Evolutionary conservation across 2,797 vertebrate species (phyloP).

Genomic region (Microchirus variegatus): DNA sequence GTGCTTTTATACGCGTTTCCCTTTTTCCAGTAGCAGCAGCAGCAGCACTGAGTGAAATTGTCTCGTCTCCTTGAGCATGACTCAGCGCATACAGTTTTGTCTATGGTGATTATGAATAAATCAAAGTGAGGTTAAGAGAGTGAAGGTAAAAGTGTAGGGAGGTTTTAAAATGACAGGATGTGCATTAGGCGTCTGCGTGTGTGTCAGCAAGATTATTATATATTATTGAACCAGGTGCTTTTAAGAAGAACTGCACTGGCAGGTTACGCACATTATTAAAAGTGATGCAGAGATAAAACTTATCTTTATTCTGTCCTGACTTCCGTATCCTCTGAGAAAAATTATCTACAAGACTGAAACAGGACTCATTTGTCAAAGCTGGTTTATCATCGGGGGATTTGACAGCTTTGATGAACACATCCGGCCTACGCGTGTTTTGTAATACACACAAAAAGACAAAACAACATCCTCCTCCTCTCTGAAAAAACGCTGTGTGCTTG

Average conservation of each 20-base stretch:
- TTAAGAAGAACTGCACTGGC: too few relatives aligned
- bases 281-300: neutral
- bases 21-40: neutral
- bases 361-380: neutral
- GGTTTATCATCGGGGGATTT: constrained; percentile 6
- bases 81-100: constrained; percentile 19
- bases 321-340: constrained; percentile 6
- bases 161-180: constrained; percentile 17
- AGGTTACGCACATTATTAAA: too few relatives aligned
- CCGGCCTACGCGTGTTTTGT: constrained; percentile 40
- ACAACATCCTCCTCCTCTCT: constrained; percentile 41
- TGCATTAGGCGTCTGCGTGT: constrained; percentile 42
- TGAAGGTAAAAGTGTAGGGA: constrained; percentile 10
- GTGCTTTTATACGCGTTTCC: neutral
- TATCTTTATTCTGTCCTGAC: constrained; percentile 13
- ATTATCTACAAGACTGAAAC: neutral
- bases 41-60: neutral
- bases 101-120: constrained; percentile 22
- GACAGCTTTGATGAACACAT: constrained; percentile 38
- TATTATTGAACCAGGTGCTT: neutral
- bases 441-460: constrained; percentile 44
- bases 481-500: constrained; percentile 29
- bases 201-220: neutral
- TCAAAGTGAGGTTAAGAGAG: constrained; percentile 10
- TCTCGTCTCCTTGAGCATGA: neutral